Conservation (phyloP, 2,113 vertebrate species). For the Oophaga pumilio region DNA sequence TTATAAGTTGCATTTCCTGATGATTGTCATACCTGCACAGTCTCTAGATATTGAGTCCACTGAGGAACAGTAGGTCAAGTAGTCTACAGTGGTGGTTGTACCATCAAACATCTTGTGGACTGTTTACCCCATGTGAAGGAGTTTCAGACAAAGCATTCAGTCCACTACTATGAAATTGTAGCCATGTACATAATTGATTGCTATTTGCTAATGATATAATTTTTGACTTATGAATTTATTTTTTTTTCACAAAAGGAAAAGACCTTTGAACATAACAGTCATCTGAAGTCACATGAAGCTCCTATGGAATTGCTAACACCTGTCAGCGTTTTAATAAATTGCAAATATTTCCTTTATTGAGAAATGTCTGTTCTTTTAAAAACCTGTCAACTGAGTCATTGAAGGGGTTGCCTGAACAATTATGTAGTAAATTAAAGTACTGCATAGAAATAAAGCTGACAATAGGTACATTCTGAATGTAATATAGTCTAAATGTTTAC, state of each 20-base stretch:
- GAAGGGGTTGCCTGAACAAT: not conserved
- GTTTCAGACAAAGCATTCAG: not conserved
- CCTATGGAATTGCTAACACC: not conserved
- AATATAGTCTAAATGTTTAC: no score
- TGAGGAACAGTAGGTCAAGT: no score
- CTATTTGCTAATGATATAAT: not conserved
- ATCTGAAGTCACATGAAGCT: not conserved
- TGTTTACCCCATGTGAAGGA: not conserved
- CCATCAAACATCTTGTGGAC: no score
- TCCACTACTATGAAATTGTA: not conserved
- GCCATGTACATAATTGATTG: not conserved
- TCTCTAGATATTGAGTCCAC: no score
- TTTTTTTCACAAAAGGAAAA: not conserved
- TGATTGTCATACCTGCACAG: no score
- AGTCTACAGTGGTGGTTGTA: not conserved
- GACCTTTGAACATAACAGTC: not conserved
- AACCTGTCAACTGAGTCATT: not conserved
- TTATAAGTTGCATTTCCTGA: no score
- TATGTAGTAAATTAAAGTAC: no score
- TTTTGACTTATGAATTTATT: not conserved
- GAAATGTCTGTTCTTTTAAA: not conserved
- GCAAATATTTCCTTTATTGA: not conserved
- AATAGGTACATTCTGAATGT: no score
- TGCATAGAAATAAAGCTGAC: no score
- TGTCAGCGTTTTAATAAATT: not conserved